phyloP scores from a whole-genome alignment of 2,888 invertebrate genomes.

The Oscheius onirici region DNA sequence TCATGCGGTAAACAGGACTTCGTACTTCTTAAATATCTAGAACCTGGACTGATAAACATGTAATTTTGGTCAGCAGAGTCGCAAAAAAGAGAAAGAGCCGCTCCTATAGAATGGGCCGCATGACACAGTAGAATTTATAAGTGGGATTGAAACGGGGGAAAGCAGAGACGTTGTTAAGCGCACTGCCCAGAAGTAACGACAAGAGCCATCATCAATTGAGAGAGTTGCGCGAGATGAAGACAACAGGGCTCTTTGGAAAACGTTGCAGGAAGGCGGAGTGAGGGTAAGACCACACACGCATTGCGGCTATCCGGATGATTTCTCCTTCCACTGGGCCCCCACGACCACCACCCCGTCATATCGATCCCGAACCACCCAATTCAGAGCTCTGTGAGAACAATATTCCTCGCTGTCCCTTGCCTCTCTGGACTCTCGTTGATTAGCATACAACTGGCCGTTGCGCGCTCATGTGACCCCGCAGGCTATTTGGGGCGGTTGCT shows the following conservation, averaged over 20 bases:
- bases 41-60: not conserved
- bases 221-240: no score
- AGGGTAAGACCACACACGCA: conserved; percentile 8
- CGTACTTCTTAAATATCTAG: not conserved
- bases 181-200: conserved; percentile 7
- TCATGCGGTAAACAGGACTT: conserved; percentile 5
- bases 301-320: conserved; percentile 32
- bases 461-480: conserved; percentile 29
- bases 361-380: conserved; percentile 30
- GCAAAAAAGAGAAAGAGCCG: not conserved
- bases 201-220: not conserved
- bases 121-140: not conserved
- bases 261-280: no score
- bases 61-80: not conserved
- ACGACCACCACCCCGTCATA: conserved; percentile 32
- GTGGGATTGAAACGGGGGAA: not conserved
- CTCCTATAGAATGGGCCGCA: not conserved
- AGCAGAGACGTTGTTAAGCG: not conserved
- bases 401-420: conserved; percentile 24
- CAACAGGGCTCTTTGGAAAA: no score
- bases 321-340: conserved; percentile 22
- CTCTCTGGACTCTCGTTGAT: conserved; percentile 33
- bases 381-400: conserved; percentile 19
- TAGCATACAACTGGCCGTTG: conserved; percentile 30
- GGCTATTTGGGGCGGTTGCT: conserved; percentile 27